Evolutionary conservation across 2,797 vertebrate species (phyloP), one percentile per base, ranked within the genome.

Genomic region (Propithecus deckenii): DNA sequence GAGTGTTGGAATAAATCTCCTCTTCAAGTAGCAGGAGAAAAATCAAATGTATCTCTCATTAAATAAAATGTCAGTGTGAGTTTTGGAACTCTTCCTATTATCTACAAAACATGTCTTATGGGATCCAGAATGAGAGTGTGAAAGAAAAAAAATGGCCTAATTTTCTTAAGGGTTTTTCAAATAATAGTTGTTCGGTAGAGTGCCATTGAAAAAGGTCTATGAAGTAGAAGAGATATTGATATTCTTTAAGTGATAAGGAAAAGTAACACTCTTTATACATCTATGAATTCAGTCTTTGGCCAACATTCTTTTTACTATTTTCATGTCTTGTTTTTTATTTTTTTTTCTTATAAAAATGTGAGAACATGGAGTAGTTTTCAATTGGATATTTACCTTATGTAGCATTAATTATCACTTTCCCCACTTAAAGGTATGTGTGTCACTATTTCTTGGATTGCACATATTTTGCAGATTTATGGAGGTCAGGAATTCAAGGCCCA

Each of bases 121-220:
- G 57, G 43, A 92, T 79, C 41, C 30, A 76, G 74, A 43, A 43
- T 48, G 86, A 89, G 25, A 20, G 38, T 23, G 18, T 41, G 13
- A 23, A 41, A 80, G 38, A 38, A 65, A 86, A 92, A 71, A 61
- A 89, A 71, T 75, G 67, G 81, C 43, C 14, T 72, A 76, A 52
- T 96, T 97, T 96, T 84, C 35, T 89, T 71, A 95, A 63, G 13
- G 9, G 28, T 7, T 76, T 93, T 95, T 93, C 11, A 72, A 57
- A 81, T 87, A 89, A 61, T n/a, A 55, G 0, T 57, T 80, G 41
- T 90, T 83, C 5, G 0, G 50, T 12, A 89, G 25, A 89, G 50
- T 7, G 22, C 25, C 23, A 32, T 4, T 88, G 48, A 50, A 71
- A 79, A 67, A 55, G 28, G 18, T 89, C 61, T 85, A 41, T 52